Evolutionary conservation across 2,113 vertebrate genomes (phyloP).

Genomic region (Charadrius vociferus): DNA sequence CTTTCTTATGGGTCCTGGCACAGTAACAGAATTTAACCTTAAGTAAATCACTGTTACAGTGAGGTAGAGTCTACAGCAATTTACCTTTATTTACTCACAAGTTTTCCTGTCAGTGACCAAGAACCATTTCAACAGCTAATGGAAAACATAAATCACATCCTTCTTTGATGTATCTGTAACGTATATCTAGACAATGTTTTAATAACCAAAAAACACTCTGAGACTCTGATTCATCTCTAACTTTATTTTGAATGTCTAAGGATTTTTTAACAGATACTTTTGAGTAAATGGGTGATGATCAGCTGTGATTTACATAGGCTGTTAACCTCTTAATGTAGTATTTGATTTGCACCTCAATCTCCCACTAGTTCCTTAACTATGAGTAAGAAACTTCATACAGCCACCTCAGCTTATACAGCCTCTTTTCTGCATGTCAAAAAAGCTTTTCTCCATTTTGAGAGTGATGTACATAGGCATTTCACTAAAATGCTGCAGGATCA

Average conservation of each 20-base stretch:
- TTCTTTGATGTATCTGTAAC: not conserved
- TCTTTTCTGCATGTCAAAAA: not conserved
- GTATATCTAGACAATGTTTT: not conserved
- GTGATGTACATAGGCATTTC: not conserved
- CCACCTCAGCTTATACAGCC: not conserved
- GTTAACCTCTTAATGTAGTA: not conserved
- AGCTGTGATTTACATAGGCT: not conserved
- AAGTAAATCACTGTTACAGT: not conserved
- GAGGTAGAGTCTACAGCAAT: not conserved
- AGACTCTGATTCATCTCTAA: not conserved
- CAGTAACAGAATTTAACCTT: not conserved
- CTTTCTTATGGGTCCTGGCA: not conserved
- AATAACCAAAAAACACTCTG: not conserved
- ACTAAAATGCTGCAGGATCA: not conserved
- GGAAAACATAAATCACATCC: not conserved
- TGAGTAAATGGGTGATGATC: not conserved
- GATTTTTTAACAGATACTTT: not conserved
- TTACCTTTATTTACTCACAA: slow-evolving; percentile 4
- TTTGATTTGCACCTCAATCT: not conserved
- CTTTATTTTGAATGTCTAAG: not conserved
- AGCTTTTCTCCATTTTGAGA: not conserved
- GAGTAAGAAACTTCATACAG: not conserved
- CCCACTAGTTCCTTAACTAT: not conserved
- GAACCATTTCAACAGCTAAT: slow-evolving; percentile 20
- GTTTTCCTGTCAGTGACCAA: not conserved